Evolutionary conservation across 1,140 invertebrate species (phyloP).

Genomic region (Drepana arcuata): DNA sequence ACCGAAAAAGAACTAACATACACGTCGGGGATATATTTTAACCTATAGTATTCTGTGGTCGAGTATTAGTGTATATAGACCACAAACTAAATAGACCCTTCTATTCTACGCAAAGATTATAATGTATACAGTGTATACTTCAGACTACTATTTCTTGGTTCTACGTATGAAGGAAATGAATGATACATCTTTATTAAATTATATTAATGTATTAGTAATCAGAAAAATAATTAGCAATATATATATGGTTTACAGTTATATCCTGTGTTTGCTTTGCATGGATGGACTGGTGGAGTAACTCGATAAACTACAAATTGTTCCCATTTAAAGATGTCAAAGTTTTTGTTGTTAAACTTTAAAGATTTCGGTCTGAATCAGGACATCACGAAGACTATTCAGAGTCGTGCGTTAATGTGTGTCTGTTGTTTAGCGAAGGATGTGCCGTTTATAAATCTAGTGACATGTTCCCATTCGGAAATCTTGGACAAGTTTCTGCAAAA

Average conservation of each 20-base stretch:
- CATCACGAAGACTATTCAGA: background rate
- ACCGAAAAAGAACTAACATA: too few relatives aligned
- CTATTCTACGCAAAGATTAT: too few relatives aligned
- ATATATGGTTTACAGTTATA: background rate
- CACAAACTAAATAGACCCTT: too few relatives aligned
- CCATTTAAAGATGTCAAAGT: background rate
- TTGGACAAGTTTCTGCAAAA: background rate
- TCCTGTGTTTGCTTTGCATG: background rate
- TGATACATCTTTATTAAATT: background rate
- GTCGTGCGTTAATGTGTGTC: background rate
- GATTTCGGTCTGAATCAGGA: background rate
- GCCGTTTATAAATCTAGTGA: background rate
- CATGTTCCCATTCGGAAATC: conserved; percentile 1
- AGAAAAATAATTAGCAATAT: conserved; percentile 3
- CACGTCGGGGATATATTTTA: too few relatives aligned
- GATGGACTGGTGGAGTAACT: background rate
- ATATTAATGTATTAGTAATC: background rate
- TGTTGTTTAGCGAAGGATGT: conserved; percentile 1
- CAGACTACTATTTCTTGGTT: conserved; percentile 5
- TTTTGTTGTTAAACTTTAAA: conserved; percentile 1
- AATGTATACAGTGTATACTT: too few relatives aligned
- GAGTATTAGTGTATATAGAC: too few relatives aligned
- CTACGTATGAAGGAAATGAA: background rate
- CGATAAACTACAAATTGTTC: background rate
- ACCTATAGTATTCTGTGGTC: too few relatives aligned